phyloP scores from a whole-genome alignment of 2,797 vertebrate species.

The Enteromius paludinosus region DNA sequence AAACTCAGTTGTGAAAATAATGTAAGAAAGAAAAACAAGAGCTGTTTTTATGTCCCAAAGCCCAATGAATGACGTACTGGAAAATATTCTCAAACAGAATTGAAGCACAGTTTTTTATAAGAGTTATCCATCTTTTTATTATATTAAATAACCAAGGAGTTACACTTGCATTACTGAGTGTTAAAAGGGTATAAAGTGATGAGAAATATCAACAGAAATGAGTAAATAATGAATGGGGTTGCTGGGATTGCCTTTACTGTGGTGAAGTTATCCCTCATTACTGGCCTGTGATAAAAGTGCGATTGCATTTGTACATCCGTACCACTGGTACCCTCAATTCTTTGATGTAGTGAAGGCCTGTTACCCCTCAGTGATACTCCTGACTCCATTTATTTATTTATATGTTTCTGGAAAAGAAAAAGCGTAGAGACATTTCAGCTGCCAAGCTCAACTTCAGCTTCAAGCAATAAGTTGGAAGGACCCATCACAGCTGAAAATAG shows the following conservation, averaged over 20 bases:
- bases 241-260: conserved; percentile 53
- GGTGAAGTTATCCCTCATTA: conserved; percentile 78
- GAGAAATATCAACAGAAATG: conserved; percentile 75
- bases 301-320: conserved; percentile 55
- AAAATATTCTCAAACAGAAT: background rate
- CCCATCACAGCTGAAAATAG: conserved; percentile 46
- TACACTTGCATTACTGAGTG: conserved; percentile 54
- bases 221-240: conserved; percentile 75
- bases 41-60: background rate
- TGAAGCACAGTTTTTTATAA: background rate
- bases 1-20: background rate
- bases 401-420: conserved; percentile 43
- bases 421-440: conserved; percentile 18
- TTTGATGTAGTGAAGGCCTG: conserved; percentile 70
- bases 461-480: conserved; percentile 27
- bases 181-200: conserved; percentile 71
- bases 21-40: background rate
- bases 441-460: conserved; percentile 23
- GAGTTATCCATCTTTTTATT: conserved; percentile 11
- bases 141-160: conserved; percentile 23
- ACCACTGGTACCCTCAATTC: conserved; percentile 64
- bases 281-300: conserved; percentile 72
- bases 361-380: conserved; percentile 54
- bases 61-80: background rate
- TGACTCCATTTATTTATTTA: conserved; percentile 25